Evolutionary conservation across 37 sponge, comb jelly and placozoan species (phyloP), one percentile per base, ranked within the genome.

Genomic region (Hexactinellida sp.): DNA sequence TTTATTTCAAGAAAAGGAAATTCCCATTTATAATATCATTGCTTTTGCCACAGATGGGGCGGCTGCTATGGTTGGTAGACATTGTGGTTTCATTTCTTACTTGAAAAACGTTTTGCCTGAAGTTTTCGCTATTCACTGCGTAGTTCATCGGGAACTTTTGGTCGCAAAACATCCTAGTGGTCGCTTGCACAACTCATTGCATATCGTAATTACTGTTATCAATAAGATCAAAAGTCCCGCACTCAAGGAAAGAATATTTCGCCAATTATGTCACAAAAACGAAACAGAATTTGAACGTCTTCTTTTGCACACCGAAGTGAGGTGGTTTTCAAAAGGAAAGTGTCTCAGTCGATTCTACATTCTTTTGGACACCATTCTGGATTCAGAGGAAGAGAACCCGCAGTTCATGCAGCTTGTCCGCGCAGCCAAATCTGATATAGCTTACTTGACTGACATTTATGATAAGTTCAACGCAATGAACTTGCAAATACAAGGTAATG

Each of bases 241-340:
- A 63, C 76, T 63, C 76, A 63, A 63, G 76, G 76, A 63, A 63
- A 63, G 76, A 63, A 63, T 63, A 32, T 32, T 63, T 63, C 76
- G 76, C 76, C 76, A 63, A 63, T 63, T 63, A 63, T 63, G 76
- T 63, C 76, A 63, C 30, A 63, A 63, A 63, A 63, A 63, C 76
- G 76, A 63, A 63, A 63, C 32, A 25, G 76, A 32, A 63, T 63
- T 63, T 63, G 76, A 63, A 63, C 25, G 76, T 63, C 25, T 63
- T 7, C 30, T 23, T 63, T 63, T 63, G 3, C 76, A 63, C 21
- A 63, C 21, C 32, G 76, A 63, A 63, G 76, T 63, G 76, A 63
- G 76, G 30, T 63, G 76, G 21, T 23, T 63, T 23, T 63, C 76
- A 63, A 63, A 63, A 32, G 76, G 76, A 63, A 63, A 63, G 76